Base-by-base conservation (phyloP, 2,888 invertebrate genomes). In the Scotopteryx bipunctaria region DNA sequence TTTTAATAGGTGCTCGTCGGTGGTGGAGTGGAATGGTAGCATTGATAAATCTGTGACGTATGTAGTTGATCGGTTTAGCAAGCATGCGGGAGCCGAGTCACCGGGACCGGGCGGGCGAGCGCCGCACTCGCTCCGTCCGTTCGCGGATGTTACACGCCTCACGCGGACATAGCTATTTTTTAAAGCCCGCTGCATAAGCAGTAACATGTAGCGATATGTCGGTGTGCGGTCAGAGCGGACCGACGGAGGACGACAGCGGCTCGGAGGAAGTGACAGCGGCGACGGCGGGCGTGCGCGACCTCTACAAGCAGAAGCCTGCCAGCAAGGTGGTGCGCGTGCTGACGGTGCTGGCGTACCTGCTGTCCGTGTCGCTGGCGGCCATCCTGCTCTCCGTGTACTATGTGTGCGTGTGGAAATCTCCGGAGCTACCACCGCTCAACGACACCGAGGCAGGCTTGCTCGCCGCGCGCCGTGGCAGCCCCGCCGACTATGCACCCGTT, bases 351-450 rank as follows among this genome's bases (percentile, higher is more conserved):
- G 95, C 95, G 6, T 96, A 96, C 81, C 92, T 96, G 63, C 89
- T 95, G 59, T 95, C 95, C n/a, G 96, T 96, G 36, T 96, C 96
- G n/a, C 92, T 95, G 83, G 95, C 95, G 3, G 96, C 95, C 3
- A 95, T 96, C 64, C 92, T 95, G 40, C 90, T 96, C 38, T 96
- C 96, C 16, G 92, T 94, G 42, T 96, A 96, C 81, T 96, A 96
- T 81, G 91, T 96, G 57, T 94, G 95, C 73, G 92, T 96, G 69
- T 96, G 96, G 96, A 93, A 94, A 69, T 84, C 89, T 4, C 95
- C 95, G 1, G 92, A 93, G 49, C 88, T 92, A 42, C 80, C 85
- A 25, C 76, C 76, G 15, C 62, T 62, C 37, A 72, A 71, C 50
- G 70, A 68, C 40, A 69, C 73, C 17, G 69, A 69, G 59, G 57